Conservation (phyloP, 2,888 invertebrate species). For the Drosophila anceps region DNA sequence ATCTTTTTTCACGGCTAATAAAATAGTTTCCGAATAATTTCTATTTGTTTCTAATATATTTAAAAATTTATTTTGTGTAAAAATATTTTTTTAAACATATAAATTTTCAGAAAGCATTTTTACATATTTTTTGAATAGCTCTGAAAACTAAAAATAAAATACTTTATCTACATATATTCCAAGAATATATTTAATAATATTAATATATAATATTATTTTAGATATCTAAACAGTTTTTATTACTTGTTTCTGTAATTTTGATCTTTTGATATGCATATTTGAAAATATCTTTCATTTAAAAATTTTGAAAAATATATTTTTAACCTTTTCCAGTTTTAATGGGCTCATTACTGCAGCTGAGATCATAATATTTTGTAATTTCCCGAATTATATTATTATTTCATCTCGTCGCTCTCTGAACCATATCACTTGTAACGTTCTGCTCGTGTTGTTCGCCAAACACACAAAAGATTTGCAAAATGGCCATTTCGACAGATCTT, state of each 20-base stretch:
- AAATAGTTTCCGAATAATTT: not conserved
- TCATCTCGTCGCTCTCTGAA: slow-evolving; percentile 8
- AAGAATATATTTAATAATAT: not conserved
- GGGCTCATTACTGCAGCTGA: not conserved
- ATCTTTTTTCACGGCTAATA: not conserved
- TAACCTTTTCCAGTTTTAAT: not conserved
- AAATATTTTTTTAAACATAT: not conserved
- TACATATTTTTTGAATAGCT: not conserved
- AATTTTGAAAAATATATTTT: not conserved
- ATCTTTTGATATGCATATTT: too few species aligned
- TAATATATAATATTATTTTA: not conserved
- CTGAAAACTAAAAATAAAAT: not conserved
- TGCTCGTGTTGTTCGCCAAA: slow-evolving; percentile 22
- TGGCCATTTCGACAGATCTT: slow-evolving; percentile 44
- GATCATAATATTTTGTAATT: not conserved
- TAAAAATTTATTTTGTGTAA: not conserved
- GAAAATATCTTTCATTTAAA: too few species aligned
- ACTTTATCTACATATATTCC: not conserved
- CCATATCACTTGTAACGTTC: slow-evolving; percentile 3
- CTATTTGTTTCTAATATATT: not conserved
- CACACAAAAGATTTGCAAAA: slow-evolving; percentile 38
- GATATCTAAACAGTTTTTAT: not conserved
- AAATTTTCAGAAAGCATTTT: not conserved
- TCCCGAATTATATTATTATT: not conserved
- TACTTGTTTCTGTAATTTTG: not conserved